Base-by-base conservation (phyloP, 2,797 vertebrate species). In the Bradypodion pumilum region DNA sequence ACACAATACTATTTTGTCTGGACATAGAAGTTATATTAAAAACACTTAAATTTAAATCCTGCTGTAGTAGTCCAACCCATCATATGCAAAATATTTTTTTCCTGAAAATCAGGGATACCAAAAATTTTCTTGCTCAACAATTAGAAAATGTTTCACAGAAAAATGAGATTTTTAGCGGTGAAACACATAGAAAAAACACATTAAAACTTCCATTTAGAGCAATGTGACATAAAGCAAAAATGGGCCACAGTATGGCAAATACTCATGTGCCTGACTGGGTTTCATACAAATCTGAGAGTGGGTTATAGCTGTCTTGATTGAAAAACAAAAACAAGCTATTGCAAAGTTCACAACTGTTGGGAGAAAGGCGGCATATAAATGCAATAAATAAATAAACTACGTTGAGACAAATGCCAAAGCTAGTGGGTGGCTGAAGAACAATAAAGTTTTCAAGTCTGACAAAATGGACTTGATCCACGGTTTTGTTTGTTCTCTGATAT, bases 111-210 rank as follows among this genome's bases (percentile, higher is more conserved):
- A 19, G 44, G 3, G n/a, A 68, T 60, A 19, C 19, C 8, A 60
- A 77, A 52, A 59, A 44, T 27, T 49, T 5, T 56, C 25, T 44
- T 42, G 74, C 32, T 77, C 42, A 72, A 62, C 59, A 73, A n/a
- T 70, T 68, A 63, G 72, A 84, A 59, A 35, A 42, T 59, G 27
- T 65, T 84, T 78, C 65, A 68, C 83, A 74, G 44, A 74, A 72
- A 60, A 40, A 56, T 35, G 3, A 72, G 3, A 72, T 78, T 63
- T 40, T 23, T 63, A 62, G 32, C 32, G n/a, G 42, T 63, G 42
- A 72, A 78, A 84, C 40, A 78, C 15, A 78, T 5, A 42, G n/a
- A n/a, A 27, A 49, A 60, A 37, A 1, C 66, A 78, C 29, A 70
- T 29, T 65, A 62, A 84, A 27, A 16, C 49, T 35, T 69, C 65